Conservation (phyloP, 2,797 vertebrate genomes). For the Cichlasoma orientale region DNA sequence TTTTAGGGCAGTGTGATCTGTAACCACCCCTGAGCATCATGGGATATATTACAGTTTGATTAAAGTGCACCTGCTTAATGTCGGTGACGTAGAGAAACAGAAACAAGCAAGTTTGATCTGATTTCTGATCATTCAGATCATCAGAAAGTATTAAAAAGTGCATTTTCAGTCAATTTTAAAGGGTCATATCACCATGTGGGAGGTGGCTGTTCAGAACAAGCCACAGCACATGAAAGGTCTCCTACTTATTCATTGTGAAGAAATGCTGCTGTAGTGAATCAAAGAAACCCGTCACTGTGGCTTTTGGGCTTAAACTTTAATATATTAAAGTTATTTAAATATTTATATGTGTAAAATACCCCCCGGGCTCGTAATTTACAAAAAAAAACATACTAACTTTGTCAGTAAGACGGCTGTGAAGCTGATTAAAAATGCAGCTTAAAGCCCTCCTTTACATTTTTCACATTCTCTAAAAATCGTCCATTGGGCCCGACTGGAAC, state of each 20-base stretch:
- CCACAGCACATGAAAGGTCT: not conserved
- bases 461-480: no score
- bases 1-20: no score
- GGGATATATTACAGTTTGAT: no score
- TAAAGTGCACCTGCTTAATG: no score
- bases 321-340: no score
- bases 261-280: not conserved
- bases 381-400: not conserved
- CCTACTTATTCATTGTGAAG: not conserved
- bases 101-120: no score
- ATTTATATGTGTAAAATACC: no score
- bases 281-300: not conserved
- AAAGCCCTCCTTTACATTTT: not conserved
- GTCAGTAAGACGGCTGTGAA: not conserved
- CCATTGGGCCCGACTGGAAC: not conserved
- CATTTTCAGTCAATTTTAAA: not conserved
- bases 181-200: not conserved
- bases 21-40: no score
- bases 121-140: not conserved
- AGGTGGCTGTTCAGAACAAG: not conserved
- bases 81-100: no score
- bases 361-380: no score
- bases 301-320: not conserved
- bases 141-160: not conserved
- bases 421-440: not conserved